Percentiles rank a stretch among this genome's conserved stretches.
These are phyloP conservation scores for Channallabes apus DNA, from an alignment of 2,797 vertebrate genomes.

Conservation along the genomic window DNA sequence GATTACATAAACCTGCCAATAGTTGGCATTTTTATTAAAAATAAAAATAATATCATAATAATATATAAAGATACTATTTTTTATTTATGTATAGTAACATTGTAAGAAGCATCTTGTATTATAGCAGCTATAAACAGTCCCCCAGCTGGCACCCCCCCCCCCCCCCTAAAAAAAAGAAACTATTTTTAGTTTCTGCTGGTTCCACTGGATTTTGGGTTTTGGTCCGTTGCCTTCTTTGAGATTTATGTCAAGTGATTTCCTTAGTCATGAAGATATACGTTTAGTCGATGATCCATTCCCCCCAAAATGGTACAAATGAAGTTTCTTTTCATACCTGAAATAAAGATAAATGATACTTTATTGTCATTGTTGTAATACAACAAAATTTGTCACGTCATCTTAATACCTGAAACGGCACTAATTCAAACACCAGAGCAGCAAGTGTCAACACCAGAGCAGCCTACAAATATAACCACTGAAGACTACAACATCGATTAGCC, in stretches of 20 bases:
- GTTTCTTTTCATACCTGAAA: background rate
- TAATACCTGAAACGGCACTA: too few relatives aligned
- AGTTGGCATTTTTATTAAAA: background rate
- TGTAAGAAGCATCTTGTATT: background rate
- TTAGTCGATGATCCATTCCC: background rate
- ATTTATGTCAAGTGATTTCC: background rate
- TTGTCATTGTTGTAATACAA: background rate
- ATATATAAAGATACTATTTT: background rate
- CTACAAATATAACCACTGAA: too few relatives aligned
- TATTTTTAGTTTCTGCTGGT: background rate
- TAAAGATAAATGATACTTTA: constrained; percentile 8
- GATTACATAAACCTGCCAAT: background rate
- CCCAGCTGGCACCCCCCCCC: too few relatives aligned
- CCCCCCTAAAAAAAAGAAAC: too few relatives aligned
- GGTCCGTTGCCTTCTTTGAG: background rate
- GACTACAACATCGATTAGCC: too few relatives aligned
- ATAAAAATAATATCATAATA: background rate
- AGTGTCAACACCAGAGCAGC: too few relatives aligned
- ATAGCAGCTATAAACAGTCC: background rate
- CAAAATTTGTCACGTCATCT: too few relatives aligned
- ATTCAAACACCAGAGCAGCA: too few relatives aligned
- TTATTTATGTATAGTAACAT: background rate
- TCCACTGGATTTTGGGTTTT: background rate
- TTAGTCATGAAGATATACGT: background rate
- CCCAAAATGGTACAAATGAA: background rate